Conservation (phyloP, 1,140 invertebrate species). For the Aradophagus sp. region DNA sequence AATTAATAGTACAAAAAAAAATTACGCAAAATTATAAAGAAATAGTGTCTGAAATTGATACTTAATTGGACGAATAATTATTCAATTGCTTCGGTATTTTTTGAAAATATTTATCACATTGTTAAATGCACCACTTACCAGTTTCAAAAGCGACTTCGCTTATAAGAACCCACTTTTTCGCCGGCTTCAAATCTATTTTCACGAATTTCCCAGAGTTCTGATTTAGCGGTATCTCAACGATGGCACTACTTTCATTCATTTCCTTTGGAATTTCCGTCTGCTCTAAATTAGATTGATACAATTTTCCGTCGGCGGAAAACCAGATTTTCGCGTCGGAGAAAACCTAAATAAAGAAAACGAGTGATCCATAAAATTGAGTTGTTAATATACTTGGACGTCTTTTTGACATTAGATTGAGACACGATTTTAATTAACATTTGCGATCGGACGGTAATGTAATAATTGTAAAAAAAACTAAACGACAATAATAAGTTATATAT, state of each 20-base stretch:
- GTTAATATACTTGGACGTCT: neutral
- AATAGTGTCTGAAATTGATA: no score
- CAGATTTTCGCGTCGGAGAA: conserved; percentile 82
- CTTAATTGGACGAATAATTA: no score
- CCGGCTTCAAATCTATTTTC: conserved; percentile 85
- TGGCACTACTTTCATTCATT: conserved; percentile 81
- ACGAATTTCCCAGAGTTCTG: conserved; percentile 85
- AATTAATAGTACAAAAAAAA: no score
- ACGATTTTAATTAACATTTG: conserved; percentile 4
- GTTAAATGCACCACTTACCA: no score
- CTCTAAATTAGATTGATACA: conserved; percentile 78
- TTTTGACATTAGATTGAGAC: no score
- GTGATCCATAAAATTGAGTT: conserved; percentile 5
- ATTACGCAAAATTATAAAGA: no score
- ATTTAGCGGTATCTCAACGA: conserved; percentile 81
- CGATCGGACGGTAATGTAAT: no score
- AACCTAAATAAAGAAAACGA: conserved; percentile 73
- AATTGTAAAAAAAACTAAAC: no score
- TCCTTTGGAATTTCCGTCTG: conserved; percentile 66
- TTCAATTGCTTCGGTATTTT: no score
- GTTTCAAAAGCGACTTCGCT: conserved; percentile 89
- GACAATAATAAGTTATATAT: no score
- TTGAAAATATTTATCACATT: no score
- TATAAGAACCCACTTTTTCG: conserved; percentile 90
- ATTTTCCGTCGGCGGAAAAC: conserved; percentile 86